phyloP scores from a whole-genome alignment of 2,113 vertebrate genomes.

The Anser cygnoides region DNA sequence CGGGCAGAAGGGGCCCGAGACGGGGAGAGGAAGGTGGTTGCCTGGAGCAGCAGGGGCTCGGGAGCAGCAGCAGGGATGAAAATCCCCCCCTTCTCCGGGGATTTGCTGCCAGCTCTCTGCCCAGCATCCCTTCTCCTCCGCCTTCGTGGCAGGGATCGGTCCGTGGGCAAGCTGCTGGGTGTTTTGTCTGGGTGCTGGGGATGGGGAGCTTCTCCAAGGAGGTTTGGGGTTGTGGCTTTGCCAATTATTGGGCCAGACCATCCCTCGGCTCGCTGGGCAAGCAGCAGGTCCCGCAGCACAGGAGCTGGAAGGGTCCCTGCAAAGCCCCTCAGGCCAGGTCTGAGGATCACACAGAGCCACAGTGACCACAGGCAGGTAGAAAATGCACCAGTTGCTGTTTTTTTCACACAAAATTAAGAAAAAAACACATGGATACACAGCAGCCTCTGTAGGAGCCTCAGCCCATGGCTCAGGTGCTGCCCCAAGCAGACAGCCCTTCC shows the following conservation, averaged over 20 bases:
- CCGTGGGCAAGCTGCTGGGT: background rate
- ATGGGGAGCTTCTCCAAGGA: background rate
- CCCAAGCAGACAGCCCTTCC: background rate
- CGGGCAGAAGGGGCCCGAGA: conserved; percentile 56
- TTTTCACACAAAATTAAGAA: background rate
- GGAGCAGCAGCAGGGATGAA: background rate
- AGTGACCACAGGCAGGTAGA: fast-evolving
- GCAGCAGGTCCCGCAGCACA: fast-evolving
- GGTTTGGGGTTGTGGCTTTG: background rate
- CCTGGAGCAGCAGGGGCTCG: background rate
- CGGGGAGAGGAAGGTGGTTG: background rate
- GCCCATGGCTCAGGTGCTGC: background rate
- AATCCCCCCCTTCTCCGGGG: background rate
- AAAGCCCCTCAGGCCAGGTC: background rate
- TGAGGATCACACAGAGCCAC: background rate
- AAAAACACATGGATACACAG: background rate
- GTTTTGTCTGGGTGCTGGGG: background rate
- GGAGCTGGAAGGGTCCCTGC: background rate
- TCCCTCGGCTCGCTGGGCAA: fast-evolving
- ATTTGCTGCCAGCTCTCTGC: background rate
- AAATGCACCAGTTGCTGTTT: background rate
- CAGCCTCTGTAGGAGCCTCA: background rate
- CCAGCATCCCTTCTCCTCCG: background rate
- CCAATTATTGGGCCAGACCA: background rate
- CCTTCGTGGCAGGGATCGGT: background rate